Percentiles rank a stretch among this genome's conserved stretches.
phyloP scores from a whole-genome alignment of 92 coral and sea anemone species.

The Heteractis magnifica region DNA sequence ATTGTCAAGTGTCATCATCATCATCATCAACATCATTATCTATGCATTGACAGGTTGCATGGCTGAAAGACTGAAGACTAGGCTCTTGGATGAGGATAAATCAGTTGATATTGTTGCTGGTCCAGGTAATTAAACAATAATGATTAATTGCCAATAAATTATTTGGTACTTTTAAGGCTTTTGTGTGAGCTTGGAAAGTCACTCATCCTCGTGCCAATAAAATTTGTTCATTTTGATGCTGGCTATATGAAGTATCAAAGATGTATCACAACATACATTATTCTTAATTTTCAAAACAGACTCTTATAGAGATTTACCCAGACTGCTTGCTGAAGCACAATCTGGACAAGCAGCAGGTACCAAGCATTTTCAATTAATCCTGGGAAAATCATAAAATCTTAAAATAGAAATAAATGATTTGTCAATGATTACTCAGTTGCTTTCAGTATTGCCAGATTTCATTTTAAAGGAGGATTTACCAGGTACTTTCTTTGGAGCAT shows the following conservation, averaged over 20 bases:
- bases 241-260: not conserved
- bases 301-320: slow-evolving; percentile 22
- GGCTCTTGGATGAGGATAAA: slow-evolving; percentile 16
- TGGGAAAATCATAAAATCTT: too few relatives aligned
- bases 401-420: too few relatives aligned
- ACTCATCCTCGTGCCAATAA: too few relatives aligned
- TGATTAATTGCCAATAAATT: too few relatives aligned
- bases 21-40: not conserved
- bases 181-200: not conserved
- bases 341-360: slow-evolving; percentile 28
- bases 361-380: not conserved
- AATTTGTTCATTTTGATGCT: too few relatives aligned
- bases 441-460: too few relatives aligned
- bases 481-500: too few relatives aligned
- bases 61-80: slow-evolving; percentile 26
- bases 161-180: not conserved
- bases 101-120: slow-evolving; percentile 23
- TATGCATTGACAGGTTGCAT: not conserved
- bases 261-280: too few relatives aligned
- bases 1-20: not conserved
- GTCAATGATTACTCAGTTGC: too few relatives aligned
- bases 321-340: slow-evolving; percentile 17
- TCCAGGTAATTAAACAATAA: slow-evolving; percentile 1
- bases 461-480: too few relatives aligned
- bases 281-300: not conserved